These are phyloP conservation scores for Lochmaea crataegi DNA, from an alignment of 2,888 invertebrate genomes.

Conservation along the genomic window DNA sequence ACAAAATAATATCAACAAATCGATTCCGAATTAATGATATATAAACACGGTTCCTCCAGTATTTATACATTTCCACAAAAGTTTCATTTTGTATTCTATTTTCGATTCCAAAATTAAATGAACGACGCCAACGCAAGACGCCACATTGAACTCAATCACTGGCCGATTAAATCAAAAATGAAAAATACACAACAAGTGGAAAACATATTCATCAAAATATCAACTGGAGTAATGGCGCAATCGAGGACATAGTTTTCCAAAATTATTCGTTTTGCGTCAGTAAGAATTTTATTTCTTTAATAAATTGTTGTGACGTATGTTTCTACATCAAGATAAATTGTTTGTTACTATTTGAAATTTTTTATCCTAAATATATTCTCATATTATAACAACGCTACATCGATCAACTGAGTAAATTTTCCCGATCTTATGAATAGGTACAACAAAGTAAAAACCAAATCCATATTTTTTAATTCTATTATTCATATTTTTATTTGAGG, in stretches of 20 bases:
- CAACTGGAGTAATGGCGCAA: slow-evolving; percentile 23
- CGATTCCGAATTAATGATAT: background rate
- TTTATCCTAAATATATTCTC: no score
- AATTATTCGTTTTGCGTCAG: slow-evolving; percentile 18
- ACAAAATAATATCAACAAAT: background rate
- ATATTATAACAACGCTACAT: no score
- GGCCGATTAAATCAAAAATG: slow-evolving; percentile 24
- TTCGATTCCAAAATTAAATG: slow-evolving; percentile 17
- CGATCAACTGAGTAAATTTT: no score
- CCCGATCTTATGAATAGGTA: no score
- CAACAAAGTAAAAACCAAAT: no score
- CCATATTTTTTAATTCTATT: no score
- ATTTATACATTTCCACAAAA: slow-evolving; percentile 4
- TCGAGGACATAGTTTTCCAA: slow-evolving; percentile 21
- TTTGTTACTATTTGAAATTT: no score
- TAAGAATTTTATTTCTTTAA: slow-evolving; percentile 6
- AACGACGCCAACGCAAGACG: slow-evolving; percentile 7
- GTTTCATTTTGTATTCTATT: slow-evolving; percentile 15
- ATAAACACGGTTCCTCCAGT: slow-evolving; percentile 5
- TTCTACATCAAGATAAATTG: no score
- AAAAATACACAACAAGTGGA: slow-evolving; percentile 25
- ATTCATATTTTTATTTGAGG: no score
- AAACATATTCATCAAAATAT: slow-evolving; percentile 25
- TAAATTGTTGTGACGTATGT: background rate
- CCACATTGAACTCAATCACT: slow-evolving; percentile 21